Base-by-base conservation (phyloP, 2,888 invertebrate genomes). In the Pterostichus madidus region DNA sequence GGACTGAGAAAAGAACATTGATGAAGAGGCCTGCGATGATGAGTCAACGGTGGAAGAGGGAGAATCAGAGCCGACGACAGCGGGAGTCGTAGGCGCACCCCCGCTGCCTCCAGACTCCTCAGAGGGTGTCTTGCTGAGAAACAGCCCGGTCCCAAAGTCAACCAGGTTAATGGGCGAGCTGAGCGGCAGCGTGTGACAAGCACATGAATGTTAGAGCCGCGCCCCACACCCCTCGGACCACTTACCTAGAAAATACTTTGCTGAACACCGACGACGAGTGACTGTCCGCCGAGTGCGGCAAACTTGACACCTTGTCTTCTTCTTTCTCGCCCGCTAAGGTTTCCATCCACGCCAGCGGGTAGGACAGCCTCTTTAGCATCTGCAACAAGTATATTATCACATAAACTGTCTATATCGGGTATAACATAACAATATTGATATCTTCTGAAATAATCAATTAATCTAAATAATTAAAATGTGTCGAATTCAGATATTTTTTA, bases 101-200 rank as follows among this genome's bases (percentile, higher is more conserved):
- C 91, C 91, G 86, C 90, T 90, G 86, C 93, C 93, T 90, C 95
- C 95, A 90, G 94, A 94, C 92, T 96, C 96, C 92, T 97, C 97
- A 90, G 96, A 96, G 89, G 96, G 96, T 88, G 96, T 97, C 93
- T 96, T 96, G 93, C 95, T 96, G 91, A 94, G 93, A 93, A 98
- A 97, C 91, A 97, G 93, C 91, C 97, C 97, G 89, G 97, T 96
- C 91, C 98, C 97, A 92, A 98, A 96, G 93, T 98, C 98, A 91
- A 97, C 97, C 93, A 98, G 94, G 93, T 96, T 96, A 92, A 97
- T 96, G 89, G 97, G 97, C 89, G 97, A 97, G 92, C 96, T 96
- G 90, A 81, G 84, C 84, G 85, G 15, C 71, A 81, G 73, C 76
- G 68, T 71, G 39, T 32, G 81, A 73, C 46, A 82, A 75, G 46